Base-by-base conservation (phyloP, 92 coral and sea anemone species). In the Umimayanthus kanabou region DNA sequence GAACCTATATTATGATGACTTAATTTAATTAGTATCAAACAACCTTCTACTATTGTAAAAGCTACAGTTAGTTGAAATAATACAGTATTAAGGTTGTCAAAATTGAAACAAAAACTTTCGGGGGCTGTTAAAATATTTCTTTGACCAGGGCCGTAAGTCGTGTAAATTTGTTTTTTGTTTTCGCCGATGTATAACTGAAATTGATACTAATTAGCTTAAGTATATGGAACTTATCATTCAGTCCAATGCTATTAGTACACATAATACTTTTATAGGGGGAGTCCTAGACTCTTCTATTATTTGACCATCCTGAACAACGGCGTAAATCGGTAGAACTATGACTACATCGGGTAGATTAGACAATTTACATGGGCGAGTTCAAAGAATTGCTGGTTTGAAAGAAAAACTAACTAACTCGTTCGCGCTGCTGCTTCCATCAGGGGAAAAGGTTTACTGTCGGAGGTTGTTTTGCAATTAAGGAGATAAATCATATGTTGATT, bases 401-500 rank as follows among this genome's bases (percentile, higher is more conserved):
- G 2, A 53, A 53, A 53, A 47, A 23, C 30, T 80, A 57, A 6
- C 70, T 14, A 33, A n/a, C 61, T 37, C 9, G 6, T 80, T 80
- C 71, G 13, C 18, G 72, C 70, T 70, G 28, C 66, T 28, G 39
- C 25, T 53, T 16, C 33, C 55, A 69, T 20, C 87, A 83, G 74
- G 74, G 71, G 87, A 83, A 33, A 83, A 49, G 71, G 76, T 43
- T 33, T 70, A 69, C 26, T 70, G 87, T 83, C 87, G 66, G 87
- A 10, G 43, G 77, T 47, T 69, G 66, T 78, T 43, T 50, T 83
- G 37, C 64, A 83, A 70, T 69, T 69, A 70, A 4, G 15, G 74
- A 83, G 49, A 83, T 70, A 83, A 43, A 83, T 83, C 66, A 83
- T 83, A 65, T 83, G 64, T 43, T 83, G 87, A 69, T 83, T 83